Evolutionary conservation across 2,888 invertebrate species (phyloP).

Genomic region (Odontomyia ornata): DNA sequence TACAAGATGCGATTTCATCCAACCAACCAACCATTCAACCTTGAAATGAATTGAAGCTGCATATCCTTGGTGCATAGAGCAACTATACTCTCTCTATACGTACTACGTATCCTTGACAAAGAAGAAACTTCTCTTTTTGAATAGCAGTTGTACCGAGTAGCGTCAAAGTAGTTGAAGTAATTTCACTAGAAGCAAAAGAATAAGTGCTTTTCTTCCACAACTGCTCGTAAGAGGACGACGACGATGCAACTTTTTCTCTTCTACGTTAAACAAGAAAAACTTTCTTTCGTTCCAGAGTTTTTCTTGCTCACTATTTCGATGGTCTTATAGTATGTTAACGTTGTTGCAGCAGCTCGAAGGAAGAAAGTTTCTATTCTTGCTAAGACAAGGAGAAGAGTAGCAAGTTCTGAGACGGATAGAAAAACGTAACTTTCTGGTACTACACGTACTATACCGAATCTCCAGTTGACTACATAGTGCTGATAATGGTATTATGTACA

Average conservation of each 20-base stretch:
- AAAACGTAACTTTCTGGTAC: too few species aligned
- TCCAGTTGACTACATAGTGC: too few species aligned
- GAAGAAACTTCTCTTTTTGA: background rate
- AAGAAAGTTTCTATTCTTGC: background rate
- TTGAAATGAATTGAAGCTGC: background rate
- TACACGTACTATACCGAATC: too few species aligned
- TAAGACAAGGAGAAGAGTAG: background rate
- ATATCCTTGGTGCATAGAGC: background rate
- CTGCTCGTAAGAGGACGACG: too few species aligned
- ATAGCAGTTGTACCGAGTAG: background rate
- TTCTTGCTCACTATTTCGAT: too few species aligned
- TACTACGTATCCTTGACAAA: too few species aligned
- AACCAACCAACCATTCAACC: background rate
- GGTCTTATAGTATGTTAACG: too few species aligned
- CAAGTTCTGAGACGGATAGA: background rate
- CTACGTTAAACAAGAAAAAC: too few species aligned
- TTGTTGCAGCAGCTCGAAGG: background rate
- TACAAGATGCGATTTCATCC: too few species aligned
- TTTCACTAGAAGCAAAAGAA: conserved; percentile 14
- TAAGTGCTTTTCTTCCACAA: conserved; percentile 10
- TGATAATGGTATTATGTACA: background rate
- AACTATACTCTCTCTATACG: background rate
- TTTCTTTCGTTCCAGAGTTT: background rate
- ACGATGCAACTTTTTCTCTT: conserved; percentile 3
- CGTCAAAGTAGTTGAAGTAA: conserved; percentile 14